Conservation (phyloP, 2,797 vertebrate genomes). For the Platalea minor region DNA sequence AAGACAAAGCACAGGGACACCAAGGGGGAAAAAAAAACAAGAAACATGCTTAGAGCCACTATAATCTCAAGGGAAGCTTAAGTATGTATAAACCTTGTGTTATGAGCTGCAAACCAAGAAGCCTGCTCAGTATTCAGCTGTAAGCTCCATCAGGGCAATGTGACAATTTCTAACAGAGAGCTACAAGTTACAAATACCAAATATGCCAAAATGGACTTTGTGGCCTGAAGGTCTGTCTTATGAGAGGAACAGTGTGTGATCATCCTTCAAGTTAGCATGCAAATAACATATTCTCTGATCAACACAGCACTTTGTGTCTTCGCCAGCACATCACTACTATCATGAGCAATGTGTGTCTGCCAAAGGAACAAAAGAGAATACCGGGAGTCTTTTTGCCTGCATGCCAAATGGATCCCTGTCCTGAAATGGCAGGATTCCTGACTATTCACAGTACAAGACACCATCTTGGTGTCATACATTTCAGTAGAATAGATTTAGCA, state of each 20-base stretch:
- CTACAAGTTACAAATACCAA: conserved; percentile 23
- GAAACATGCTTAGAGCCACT: not conserved
- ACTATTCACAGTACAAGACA: not conserved
- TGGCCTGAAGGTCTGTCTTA: conserved; percentile 35
- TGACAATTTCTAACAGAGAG: conserved; percentile 4
- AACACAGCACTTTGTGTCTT: conserved; percentile 27
- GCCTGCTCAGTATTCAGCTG: not conserved
- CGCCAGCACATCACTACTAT: not conserved
- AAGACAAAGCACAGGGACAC: not conserved
- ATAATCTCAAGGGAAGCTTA: not conserved
- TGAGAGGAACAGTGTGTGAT: conserved; percentile 37
- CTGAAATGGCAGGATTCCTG: not conserved
- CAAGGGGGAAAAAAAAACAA: not conserved
- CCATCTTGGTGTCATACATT: not conserved
- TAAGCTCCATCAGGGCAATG: not conserved
- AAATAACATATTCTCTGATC: conserved; percentile 39
- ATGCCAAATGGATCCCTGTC: conserved; percentile 1
- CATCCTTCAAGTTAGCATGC: conserved; percentile 43
- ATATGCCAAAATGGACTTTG: conserved; percentile 23
- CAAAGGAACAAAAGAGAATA: conserved; percentile 44
- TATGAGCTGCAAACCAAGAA: not conserved
- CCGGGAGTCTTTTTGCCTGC: not conserved
- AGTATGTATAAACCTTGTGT: not conserved
- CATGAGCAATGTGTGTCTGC: not conserved
- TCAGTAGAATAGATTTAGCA: not conserved